phyloP scores from a whole-genome alignment of 2,113 vertebrate species.

The Thymallus thymallus region DNA sequence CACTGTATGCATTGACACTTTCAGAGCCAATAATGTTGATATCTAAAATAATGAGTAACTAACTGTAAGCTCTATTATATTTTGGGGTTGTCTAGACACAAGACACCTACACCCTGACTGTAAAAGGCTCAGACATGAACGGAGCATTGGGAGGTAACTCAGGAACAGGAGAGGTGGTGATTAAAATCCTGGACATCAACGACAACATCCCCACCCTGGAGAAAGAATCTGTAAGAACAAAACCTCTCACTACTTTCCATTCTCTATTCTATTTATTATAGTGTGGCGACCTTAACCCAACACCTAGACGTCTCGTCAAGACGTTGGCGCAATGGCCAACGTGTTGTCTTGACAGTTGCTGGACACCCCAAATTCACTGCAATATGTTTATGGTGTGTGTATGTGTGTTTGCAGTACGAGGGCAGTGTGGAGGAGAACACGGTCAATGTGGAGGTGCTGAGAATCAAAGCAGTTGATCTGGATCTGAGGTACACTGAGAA shows the following conservation, averaged over 20 bases:
- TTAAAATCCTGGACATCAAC: conserved; percentile 87
- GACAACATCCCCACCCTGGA: conserved; percentile 88
- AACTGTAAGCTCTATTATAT: too few species aligned
- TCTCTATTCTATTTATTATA: too few species aligned
- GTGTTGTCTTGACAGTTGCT: too few species aligned
- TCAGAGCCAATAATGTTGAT: too few species aligned
- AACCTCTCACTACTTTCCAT: not conserved
- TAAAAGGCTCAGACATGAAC: conserved; percentile 79
- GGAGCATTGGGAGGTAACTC: conserved; percentile 72
- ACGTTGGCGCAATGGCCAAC: too few species aligned
- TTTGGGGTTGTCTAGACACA: conserved; percentile 66
- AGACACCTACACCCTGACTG: conserved; percentile 74
- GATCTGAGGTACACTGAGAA: conserved; percentile 85
- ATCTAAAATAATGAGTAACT: too few species aligned
- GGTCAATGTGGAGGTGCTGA: conserved; percentile 78
- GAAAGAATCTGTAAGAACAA: conserved; percentile 75
- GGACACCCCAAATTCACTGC: too few species aligned
- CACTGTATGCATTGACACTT: too few species aligned
- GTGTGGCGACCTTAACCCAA: too few species aligned
- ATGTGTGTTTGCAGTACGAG: conserved; percentile 76
- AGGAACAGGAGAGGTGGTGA: conserved; percentile 71
- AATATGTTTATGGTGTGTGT: not conserved
- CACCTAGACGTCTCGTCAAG: too few species aligned
- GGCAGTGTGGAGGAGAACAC: conserved; percentile 84
- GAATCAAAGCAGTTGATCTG: conserved; percentile 80